A percentile compares a stretch with the other conserved stretches of the same genome.
These are phyloP conservation scores for Cladopsammia gracilis DNA, from an alignment of 64 coral and sea anemone species.

Conservation along the genomic window DNA sequence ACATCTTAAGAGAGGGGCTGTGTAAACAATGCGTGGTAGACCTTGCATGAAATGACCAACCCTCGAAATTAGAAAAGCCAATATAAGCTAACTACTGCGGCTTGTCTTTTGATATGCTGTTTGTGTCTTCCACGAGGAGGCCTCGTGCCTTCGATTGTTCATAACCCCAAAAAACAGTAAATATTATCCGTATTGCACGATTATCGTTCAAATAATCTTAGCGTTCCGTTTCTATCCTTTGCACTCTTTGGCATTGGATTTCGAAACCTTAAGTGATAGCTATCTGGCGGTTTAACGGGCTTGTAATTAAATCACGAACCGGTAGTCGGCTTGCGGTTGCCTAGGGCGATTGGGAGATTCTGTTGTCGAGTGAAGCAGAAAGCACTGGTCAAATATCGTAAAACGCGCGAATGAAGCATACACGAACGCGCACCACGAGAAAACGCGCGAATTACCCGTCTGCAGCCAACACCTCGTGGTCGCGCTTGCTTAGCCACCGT, in stretches of 20 bases:
- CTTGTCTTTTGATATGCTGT: not conserved
- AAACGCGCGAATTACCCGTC: not conserved
- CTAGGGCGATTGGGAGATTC: not conserved
- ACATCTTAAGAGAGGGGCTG: not conserved
- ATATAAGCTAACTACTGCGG: conserved; percentile 4
- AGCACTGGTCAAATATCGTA: not conserved
- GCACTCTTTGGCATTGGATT: not conserved
- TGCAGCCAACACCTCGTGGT: no score
- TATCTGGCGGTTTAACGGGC: not conserved
- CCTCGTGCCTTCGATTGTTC: not conserved
- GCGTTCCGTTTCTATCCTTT: not conserved
- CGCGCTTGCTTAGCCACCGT: no score
- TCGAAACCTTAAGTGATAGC: not conserved
- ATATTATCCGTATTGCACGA: not conserved
- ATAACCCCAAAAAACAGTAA: not conserved
- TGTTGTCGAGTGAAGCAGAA: not conserved
- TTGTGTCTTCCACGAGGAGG: not conserved
- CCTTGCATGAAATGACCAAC: not conserved
- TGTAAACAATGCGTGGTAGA: not conserved
- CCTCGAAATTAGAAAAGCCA: conserved; percentile 7
- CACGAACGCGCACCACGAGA: not conserved
- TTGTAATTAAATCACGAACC: conserved; percentile 1
- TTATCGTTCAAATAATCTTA: not conserved
- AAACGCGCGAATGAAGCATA: not conserved
- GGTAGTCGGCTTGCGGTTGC: conserved; percentile 6